These are phyloP conservation scores for Troides aeacus DNA, from an alignment of 2,888 invertebrate species.

Conservation along the genomic window DNA sequence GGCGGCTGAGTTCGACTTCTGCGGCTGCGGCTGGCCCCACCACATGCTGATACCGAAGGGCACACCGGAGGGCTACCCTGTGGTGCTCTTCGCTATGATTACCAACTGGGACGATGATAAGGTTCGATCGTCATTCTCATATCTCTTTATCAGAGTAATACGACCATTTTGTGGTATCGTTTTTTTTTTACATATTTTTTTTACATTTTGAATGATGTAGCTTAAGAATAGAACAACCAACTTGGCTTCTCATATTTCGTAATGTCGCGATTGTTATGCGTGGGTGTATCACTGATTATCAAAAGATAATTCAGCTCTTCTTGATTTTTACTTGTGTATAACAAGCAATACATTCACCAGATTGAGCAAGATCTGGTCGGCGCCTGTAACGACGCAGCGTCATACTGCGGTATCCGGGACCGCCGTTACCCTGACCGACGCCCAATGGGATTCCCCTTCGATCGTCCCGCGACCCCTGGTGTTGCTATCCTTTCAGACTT, in stretches of 20 bases:
- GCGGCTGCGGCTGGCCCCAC: conserved; percentile 93
- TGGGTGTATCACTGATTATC: background rate
- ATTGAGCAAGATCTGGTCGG: conserved; percentile 59
- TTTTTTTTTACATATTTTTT: too few species aligned
- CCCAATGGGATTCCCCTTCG: conserved; percentile 85
- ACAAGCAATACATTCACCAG: conserved; percentile 35
- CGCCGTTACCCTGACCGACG: conserved; percentile 80
- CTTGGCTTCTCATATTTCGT: too few species aligned
- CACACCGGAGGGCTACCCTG: conserved; percentile 80
- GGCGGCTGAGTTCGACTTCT: conserved; percentile 84
- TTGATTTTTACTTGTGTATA: background rate
- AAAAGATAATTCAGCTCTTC: background rate
- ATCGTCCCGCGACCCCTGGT: conserved; percentile 81
- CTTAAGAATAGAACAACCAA: too few species aligned
- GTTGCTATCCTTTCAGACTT: conserved; percentile 74
- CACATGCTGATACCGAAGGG: conserved; percentile 89
- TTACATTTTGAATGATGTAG: too few species aligned
- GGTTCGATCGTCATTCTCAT: conserved; percentile 50
- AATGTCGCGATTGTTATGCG: too few species aligned
- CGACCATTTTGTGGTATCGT: background rate
- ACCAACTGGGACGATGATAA: conserved; percentile 84
- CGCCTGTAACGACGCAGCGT: conserved; percentile 73
- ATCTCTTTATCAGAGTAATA: background rate
- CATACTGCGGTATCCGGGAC: conserved; percentile 81
- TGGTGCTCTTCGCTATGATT: conserved; percentile 87